Percentiles rank a stretch among this genome's conserved stretches.
These are phyloP conservation scores for Anthonomus grandis DNA, from an alignment of 1,140 invertebrate species.

Conservation along the genomic window DNA sequence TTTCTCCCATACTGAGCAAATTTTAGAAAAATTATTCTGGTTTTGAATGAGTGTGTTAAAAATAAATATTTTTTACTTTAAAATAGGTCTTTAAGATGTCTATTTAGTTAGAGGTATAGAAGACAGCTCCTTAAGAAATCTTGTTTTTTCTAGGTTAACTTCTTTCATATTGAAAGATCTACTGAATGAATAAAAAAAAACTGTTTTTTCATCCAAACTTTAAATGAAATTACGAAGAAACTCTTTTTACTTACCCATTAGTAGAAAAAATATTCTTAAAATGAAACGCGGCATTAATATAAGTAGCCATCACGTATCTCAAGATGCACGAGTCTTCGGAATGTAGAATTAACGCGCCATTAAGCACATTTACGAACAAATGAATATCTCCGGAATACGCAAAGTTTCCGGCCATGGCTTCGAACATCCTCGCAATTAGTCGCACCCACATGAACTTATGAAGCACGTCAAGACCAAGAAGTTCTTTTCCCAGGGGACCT, in stretches of 20 bases:
- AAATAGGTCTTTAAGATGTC: too few relatives aligned
- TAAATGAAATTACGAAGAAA: too few relatives aligned
- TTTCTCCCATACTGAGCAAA: too few relatives aligned
- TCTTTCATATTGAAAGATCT: too few relatives aligned
- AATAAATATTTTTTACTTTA: too few relatives aligned
- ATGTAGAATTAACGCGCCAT: constrained; percentile 94
- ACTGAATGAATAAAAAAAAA: too few relatives aligned
- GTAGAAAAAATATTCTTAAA: constrained; percentile 99
- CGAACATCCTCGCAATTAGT: constrained; percentile 95
- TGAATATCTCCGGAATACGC: constrained; percentile 97
- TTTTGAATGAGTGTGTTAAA: too few relatives aligned
- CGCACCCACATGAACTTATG: constrained; percentile 99
- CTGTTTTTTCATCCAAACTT: neutral
- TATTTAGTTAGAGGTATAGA: too few relatives aligned
- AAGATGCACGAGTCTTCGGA: constrained; percentile 95
- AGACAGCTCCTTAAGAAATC: too few relatives aligned
- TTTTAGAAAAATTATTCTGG: too few relatives aligned
- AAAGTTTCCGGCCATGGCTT: constrained; percentile 97
- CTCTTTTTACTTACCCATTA: constrained; percentile 73
- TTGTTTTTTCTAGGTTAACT: too few relatives aligned
- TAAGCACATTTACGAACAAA: constrained; percentile 95
- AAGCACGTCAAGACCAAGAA: constrained; percentile 90
- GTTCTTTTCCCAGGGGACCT: constrained; percentile 86
- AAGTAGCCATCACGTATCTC: constrained; percentile 92
- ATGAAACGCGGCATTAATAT: constrained; percentile 95